A percentile compares a stretch with the other conserved stretches of the same genome.
These are phyloP conservation scores for Alca torda DNA, from an alignment of 2,797 vertebrate species.

Conservation along the genomic window DNA sequence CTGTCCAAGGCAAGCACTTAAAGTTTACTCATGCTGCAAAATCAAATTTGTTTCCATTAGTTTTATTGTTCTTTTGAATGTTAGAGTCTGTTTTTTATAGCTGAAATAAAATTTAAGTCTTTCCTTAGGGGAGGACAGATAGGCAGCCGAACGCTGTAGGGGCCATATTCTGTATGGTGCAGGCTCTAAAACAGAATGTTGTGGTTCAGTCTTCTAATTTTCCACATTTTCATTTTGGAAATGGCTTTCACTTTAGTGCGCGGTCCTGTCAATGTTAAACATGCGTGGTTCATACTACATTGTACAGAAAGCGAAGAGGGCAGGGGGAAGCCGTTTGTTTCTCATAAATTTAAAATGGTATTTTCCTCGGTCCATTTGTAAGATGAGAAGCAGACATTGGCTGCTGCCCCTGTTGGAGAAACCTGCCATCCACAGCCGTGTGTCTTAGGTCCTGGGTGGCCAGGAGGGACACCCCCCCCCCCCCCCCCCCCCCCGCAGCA, in stretches of 20 bases:
- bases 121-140: not conserved
- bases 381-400: not conserved
- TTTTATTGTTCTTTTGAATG: not conserved
- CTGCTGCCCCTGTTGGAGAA: not conserved
- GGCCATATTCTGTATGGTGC: not conserved
- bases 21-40: not conserved
- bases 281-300: not conserved
- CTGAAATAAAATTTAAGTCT: conserved; percentile 2
- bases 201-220: not conserved
- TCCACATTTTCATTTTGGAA: not conserved
- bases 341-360: not conserved
- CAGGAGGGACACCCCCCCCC: not conserved
- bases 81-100: not conserved
- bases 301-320: not conserved
- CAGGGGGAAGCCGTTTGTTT: not conserved
- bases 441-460: not conserved
- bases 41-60: not conserved
- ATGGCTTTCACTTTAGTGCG: not conserved
- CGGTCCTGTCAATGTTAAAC: not conserved
- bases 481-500: not conserved
- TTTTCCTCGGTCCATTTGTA: not conserved
- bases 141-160: not conserved
- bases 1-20: not conserved
- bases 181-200: not conserved
- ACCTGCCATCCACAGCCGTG: not conserved